Conservation (phyloP, 2,888 invertebrate species). For the Eupithecia dodoneata region DNA sequence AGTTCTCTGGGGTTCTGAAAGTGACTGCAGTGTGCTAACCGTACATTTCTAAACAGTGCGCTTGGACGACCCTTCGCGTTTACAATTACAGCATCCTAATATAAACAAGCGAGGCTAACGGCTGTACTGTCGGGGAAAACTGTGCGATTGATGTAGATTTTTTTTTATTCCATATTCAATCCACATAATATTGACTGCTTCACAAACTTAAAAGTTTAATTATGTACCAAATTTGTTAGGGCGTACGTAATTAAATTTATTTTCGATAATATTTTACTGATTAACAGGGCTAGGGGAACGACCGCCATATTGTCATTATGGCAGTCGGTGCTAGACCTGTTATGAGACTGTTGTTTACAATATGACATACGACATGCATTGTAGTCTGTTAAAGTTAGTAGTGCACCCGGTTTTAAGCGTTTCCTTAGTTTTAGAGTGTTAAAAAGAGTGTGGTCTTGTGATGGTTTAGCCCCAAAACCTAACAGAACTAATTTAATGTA, state of each 20-base stretch:
- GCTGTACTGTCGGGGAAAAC: constrained; percentile 32
- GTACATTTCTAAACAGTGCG: constrained; percentile 29
- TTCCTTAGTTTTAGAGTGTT: background rate
- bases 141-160: background rate
- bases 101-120: constrained; percentile 42
- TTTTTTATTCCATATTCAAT: too few relatives aligned
- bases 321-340: too few relatives aligned
- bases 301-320: too few relatives aligned
- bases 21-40: constrained; percentile 11
- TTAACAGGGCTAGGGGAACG: too few relatives aligned
- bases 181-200: too few relatives aligned
- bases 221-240: too few relatives aligned
- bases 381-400: too few relatives aligned
- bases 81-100: constrained; percentile 44
- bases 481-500: background rate
- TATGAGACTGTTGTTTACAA: too few relatives aligned
- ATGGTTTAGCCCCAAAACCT: background rate
- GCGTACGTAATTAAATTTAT: too few relatives aligned
- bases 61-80: constrained; percentile 31
- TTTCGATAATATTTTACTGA: too few relatives aligned
- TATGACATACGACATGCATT: too few relatives aligned
- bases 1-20: background rate
- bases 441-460: background rate
- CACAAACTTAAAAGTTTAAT: too few relatives aligned
- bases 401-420: background rate